A percentile compares a stretch with the other conserved stretches of the same genome.
Conservation (phyloP, 64 coral and sea anemone genomes). For the Pocillopora damicornis region DNA sequence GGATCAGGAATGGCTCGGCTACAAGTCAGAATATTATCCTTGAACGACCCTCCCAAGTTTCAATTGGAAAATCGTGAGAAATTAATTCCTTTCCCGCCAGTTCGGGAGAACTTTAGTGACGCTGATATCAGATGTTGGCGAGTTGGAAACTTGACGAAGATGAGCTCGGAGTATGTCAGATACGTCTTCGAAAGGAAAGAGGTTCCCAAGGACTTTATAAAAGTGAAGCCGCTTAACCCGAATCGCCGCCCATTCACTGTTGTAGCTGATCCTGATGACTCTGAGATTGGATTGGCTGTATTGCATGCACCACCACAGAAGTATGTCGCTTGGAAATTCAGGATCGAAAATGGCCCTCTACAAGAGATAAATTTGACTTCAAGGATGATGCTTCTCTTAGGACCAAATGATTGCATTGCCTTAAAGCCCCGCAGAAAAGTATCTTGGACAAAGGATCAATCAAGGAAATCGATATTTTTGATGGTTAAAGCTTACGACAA, state of each 20-base stretch:
- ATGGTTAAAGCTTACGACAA: conserved; percentile 1
- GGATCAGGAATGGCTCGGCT: neutral
- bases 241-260: neutral
- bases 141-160: neutral
- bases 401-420: neutral
- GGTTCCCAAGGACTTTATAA: neutral
- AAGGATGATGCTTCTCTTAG: conserved; percentile 1
- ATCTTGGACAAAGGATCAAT: neutral
- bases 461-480: neutral
- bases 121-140: neutral
- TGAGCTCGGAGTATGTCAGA: neutral
- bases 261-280: neutral
- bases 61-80: neutral
- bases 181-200: neutral
- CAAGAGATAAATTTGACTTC: neutral
- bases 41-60: neutral
- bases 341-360: neutral
- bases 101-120: conserved; percentile 3
- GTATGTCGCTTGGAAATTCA: neutral
- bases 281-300: neutral
- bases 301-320: neutral
- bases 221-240: neutral
- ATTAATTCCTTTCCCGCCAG: neutral
- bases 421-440: neutral
- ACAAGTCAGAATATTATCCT: neutral